A percentile compares a stretch with the other conserved stretches of the same genome.
phyloP scores from a whole-genome alignment of 2,113 vertebrate genomes.

The Lophura nycthemera region DNA sequence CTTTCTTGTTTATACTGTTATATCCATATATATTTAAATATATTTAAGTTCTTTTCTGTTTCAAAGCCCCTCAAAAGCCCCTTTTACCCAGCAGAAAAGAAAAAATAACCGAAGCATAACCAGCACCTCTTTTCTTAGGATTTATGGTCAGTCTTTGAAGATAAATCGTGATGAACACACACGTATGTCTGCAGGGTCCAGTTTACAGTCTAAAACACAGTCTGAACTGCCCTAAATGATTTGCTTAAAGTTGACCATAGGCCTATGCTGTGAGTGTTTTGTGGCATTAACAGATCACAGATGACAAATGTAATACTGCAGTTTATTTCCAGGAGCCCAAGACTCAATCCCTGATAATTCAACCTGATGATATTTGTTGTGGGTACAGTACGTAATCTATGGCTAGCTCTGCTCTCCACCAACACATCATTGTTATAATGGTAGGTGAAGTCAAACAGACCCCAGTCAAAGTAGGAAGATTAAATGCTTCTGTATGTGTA shows the following conservation, averaged over 20 bases:
- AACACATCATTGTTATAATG: constrained; percentile 30
- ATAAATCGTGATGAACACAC: not conserved
- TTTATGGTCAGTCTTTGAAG: not conserved
- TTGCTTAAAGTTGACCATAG: constrained; percentile 43
- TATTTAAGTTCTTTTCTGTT: not conserved
- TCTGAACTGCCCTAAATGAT: not conserved
- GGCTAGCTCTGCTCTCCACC: constrained; percentile 18
- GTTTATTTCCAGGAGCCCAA: constrained; percentile 3
- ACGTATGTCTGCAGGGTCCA: not conserved
- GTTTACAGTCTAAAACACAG: not conserved
- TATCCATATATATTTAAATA: not conserved
- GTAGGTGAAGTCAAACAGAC: constrained; percentile 48
- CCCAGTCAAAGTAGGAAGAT: not conserved
- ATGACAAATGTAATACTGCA: constrained; percentile 41
- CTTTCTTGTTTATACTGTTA: not conserved
- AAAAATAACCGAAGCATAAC: not conserved
- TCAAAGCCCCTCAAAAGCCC: not conserved
- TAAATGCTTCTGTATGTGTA: not conserved
- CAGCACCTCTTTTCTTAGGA: not conserved
- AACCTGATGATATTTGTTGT: constrained; percentile 19
- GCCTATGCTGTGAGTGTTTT: not conserved
- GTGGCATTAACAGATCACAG: constrained; percentile 17
- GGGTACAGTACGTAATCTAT: not conserved
- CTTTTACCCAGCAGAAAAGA: not conserved
- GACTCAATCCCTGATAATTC: constrained; percentile 25